Evolutionary conservation across 2,888 invertebrate genomes (phyloP).

Genomic region (Diploptera punctata): DNA sequence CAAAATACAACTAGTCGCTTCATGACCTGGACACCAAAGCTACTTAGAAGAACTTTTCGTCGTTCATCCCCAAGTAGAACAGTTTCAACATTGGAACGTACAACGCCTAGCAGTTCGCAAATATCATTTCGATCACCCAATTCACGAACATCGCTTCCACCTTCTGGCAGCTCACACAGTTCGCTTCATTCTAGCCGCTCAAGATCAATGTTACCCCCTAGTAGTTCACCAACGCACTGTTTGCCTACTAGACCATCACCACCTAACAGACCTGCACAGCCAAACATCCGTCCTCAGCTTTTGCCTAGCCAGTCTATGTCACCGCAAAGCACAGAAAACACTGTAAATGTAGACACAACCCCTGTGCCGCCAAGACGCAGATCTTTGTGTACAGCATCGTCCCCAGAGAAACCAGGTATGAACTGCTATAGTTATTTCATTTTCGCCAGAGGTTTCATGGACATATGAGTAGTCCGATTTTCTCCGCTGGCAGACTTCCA

Average conservation of each 20-base stretch:
- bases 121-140: not conserved
- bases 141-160: not conserved
- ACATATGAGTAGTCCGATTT: too few relatives aligned
- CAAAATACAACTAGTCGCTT: slow-evolving; percentile 11
- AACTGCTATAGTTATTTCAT: too few relatives aligned
- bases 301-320: not conserved
- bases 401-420: not conserved
- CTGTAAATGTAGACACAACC: not conserved
- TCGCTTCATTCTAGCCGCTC: not conserved
- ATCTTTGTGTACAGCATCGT: not conserved
- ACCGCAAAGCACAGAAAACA: not conserved
- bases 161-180: not conserved
- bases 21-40: slow-evolving; percentile 24
- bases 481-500: too few relatives aligned
- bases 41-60: slow-evolving; percentile 6
- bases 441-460: too few relatives aligned
- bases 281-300: not conserved
- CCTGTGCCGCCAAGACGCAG: not conserved
- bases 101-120: not conserved
- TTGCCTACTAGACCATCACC: too few relatives aligned
- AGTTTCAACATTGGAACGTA: not conserved
- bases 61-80: slow-evolving; percentile 1
- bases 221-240: too few relatives aligned
- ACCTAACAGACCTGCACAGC: not conserved
- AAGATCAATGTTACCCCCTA: not conserved